Percentiles rank a stretch among this genome's conserved stretches.
phyloP scores from a whole-genome alignment of 2,113 vertebrate species.

The Octodon degus region DNA sequence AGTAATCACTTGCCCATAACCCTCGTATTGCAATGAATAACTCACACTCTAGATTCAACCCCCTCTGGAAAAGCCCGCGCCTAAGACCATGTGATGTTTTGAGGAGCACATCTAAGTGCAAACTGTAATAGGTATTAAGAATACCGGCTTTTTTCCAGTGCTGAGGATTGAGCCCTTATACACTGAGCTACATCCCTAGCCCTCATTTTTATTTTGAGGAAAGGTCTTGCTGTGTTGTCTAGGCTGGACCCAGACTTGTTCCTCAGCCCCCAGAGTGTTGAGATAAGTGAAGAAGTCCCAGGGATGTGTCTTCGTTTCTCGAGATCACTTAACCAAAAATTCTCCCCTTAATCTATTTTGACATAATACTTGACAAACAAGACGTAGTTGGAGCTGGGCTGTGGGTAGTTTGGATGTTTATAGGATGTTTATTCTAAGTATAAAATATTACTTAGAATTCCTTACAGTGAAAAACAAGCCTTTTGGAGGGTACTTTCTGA shows the following conservation, averaged over 20 bases:
- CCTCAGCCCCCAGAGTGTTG: neutral
- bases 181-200: neutral
- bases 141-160: too few relatives aligned
- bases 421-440: too few relatives aligned
- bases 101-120: neutral
- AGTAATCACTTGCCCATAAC: neutral
- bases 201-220: neutral
- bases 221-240: neutral
- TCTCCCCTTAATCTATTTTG: neutral
- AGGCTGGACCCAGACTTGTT: neutral
- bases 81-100: neutral
- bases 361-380: neutral
- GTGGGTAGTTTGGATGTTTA: neutral
- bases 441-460: slow-evolving; percentile 32
- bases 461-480: neutral
- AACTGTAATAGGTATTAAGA: too few relatives aligned
- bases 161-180: too few relatives aligned
- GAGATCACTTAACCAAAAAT: neutral
- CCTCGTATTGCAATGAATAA: neutral
- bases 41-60: neutral
- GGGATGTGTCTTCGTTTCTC: neutral
- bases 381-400: too few relatives aligned
- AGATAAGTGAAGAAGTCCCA: neutral
- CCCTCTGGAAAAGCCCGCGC: neutral
- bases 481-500: neutral